Base-by-base conservation (phyloP, 2,113 vertebrate genomes). In the Aphyosemion australe region DNA sequence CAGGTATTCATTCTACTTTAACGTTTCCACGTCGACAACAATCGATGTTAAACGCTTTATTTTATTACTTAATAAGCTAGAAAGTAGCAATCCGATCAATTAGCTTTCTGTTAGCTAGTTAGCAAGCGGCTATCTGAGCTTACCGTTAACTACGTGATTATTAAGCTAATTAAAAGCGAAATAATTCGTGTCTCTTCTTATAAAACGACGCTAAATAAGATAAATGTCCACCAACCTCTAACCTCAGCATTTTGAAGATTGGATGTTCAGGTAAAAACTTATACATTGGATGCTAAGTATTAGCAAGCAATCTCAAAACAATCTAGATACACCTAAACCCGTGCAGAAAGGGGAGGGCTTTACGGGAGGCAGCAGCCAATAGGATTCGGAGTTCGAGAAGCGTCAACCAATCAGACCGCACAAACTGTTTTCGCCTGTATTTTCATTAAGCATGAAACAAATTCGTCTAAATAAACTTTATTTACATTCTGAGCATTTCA, bases 231-330 rank as follows among this genome's bases (percentile, higher is more conserved):
- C 88, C 69, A 13, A 91, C 91, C 89, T 85, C 64, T 67, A 58
- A 69, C 13, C 46, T 85, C 56, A 26, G 54, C 92, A 93, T 92
- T 77, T 80, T 88, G 48, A 57, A 46, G 69, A 67, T 58, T 50
- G 42, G 47, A 21, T 31, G 77, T 79, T 74, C 31, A 72, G 67
- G 53, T 26, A 70, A 71, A 52, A 88, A 89, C 81, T 89, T 88
- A 84, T 39, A 74, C 66, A 76, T 82, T 68, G 21, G 49, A 76
- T 50, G 80, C 82, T 82, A 87, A 79, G 61, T 71, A 61, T 46
- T 72, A 64, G 81, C 79, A 72, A 75, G 79, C 55, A 74, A 79
- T 83, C 84, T 74, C 85, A 91, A 89, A 91, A 90, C 90, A 90
- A 89, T 80, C 81, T 52, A 9, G 51, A 21, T 52, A 34, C 54